Evolutionary conservation across 1,140 invertebrate genomes (phyloP).

Genomic region (Drosophila parvula): DNA sequence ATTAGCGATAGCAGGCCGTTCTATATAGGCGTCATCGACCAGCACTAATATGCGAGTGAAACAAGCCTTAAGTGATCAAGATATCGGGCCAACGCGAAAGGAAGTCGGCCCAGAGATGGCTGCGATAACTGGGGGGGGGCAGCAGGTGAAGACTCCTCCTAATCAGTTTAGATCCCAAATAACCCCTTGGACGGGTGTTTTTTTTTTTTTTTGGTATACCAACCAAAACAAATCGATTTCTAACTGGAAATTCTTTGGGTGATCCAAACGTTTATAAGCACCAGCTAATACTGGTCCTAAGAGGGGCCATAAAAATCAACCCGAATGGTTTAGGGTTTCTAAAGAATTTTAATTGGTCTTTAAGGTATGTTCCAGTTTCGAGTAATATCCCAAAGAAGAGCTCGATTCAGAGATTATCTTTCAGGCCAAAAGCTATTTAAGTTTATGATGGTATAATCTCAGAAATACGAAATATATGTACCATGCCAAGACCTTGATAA

Average conservation of each 20-base stretch:
- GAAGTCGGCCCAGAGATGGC: conserved; percentile 5
- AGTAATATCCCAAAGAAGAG: not conserved
- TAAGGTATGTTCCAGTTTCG: not conserved
- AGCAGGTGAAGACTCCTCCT: no score
- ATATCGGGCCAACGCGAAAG: conserved; percentile 27
- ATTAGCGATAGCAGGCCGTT: conserved; percentile 20
- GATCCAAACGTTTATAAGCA: not conserved
- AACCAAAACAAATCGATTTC: conserved; percentile 10
- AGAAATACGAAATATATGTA: not conserved
- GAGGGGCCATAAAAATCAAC: not conserved
- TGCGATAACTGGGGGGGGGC: conserved; percentile 15
- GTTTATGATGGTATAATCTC: not conserved
- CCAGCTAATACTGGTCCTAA: not conserved
- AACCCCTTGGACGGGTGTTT: not conserved
- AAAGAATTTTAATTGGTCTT: not conserved
- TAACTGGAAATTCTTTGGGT: not conserved
- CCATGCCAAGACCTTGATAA: not conserved
- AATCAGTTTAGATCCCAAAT: conserved; percentile 13
- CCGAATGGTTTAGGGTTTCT: not conserved
- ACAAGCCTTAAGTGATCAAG: conserved; percentile 72
- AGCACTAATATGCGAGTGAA: conserved; percentile 54
- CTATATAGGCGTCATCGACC: conserved; percentile 5
- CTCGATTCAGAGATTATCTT: not conserved
- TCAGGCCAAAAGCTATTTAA: not conserved
- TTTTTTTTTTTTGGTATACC: no score